Base-by-base conservation (phyloP, 2,113 vertebrate genomes). In the Microtus oregoni region DNA sequence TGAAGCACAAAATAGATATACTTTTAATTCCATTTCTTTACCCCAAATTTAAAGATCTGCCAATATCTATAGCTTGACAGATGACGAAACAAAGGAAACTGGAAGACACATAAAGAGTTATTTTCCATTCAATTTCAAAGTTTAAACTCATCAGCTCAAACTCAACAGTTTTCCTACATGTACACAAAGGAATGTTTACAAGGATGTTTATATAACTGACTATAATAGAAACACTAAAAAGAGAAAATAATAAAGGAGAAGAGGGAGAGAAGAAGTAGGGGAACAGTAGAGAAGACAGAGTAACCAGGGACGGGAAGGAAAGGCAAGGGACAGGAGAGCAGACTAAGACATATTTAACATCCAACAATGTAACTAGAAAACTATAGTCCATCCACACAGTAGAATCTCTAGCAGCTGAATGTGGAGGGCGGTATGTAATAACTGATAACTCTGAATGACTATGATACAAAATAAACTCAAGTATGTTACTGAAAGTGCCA, bases 101-200 rank as follows among this genome's bases (percentile, higher is more conserved):
- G 24, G n/a, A 52, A 85, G n/a, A 94, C 2, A 65, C 67, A 28
- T 91, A 30, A 5, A 91, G 10, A 91, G 30, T 17, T 75, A 50
- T 94, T 86, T 92, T 86, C 24, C 75, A 92, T 87, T 92, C 70
- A 89, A 22, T 65, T 86, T 65, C 95, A 68, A 94, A 77, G 24
- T 63, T 82, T 82, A 82, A 92, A 61, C 7, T 19, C 17, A 76
- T 7, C 47, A 92, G 79, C 81, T 75, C 58, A 90, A 95, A 92
- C 70, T 86, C 9, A 86, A 17, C 81, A 12, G 19, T 28, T n/a
- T 15, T 63, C 55, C 30, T 35, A 90, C 9, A 67, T 65, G 32
- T 72, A 83, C 61, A 14, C 50, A 67, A 79, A 22, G 11, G 15
- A 52, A 41, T 44, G 65, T 81, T 90, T 68, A 89, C 7, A 73